Evolutionary conservation across 2,888 invertebrate genomes (phyloP).

Genomic region (Athripsodes cinereus): DNA sequence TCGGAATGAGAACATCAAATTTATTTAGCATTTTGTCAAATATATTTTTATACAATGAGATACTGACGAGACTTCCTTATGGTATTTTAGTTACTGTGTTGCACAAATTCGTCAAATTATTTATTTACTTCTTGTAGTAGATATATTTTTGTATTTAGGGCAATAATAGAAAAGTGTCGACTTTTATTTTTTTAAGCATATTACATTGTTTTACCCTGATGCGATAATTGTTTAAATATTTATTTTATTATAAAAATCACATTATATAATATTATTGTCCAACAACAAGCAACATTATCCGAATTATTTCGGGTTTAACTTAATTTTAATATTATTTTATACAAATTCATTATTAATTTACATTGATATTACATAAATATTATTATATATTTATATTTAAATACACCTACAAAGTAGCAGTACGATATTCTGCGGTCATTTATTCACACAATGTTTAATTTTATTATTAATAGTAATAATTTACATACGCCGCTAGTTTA

Average conservation of each 20-base stretch:
- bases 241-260: constrained; percentile 24
- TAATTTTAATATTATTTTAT: background rate
- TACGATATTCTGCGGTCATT: background rate
- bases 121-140: no score
- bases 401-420: background rate
- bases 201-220: constrained; percentile 25
- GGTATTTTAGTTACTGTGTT: no score
- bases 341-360: background rate
- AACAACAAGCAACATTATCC: constrained; percentile 13
- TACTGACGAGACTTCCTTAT: no score
- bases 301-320: background rate
- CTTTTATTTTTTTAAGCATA: background rate
- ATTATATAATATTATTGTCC: constrained; percentile 26
- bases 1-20: background rate
- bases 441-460: background rate
- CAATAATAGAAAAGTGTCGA: background rate
- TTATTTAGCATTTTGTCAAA: no score
- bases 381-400: background rate
- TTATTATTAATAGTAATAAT: background rate
- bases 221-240: constrained; percentile 27
- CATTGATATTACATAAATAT: background rate
- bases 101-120: no score
- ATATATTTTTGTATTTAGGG: background rate
- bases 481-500: constrained; percentile 12
- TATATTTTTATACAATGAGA: no score